A percentile compares a stretch with the other conserved stretches of the same genome.
Conservation (phyloP, 1,140 invertebrate genomes). For the Polyergus mexicanus region DNA sequence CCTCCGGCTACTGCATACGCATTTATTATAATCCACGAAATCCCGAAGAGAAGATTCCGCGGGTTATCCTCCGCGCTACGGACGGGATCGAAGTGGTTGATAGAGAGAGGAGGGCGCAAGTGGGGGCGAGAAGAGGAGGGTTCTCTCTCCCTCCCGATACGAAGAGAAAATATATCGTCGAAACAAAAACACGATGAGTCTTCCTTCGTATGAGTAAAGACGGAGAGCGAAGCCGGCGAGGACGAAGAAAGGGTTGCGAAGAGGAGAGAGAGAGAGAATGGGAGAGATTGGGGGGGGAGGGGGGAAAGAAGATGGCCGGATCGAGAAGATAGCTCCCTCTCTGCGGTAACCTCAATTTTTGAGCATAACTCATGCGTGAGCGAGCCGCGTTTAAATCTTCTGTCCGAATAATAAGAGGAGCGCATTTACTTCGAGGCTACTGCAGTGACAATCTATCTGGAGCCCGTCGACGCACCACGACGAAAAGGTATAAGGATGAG, state of each 20-base stretch:
- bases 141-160: slow-evolving; percentile 72
- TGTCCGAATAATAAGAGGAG: slow-evolving; percentile 82
- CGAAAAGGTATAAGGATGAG: slow-evolving; percentile 32
- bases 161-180: slow-evolving; percentile 81
- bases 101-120: slow-evolving; percentile 48
- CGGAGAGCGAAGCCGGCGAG: slow-evolving; percentile 37
- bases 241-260: slow-evolving; percentile 32
- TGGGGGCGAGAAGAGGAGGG: slow-evolving; percentile 34
- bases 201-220: slow-evolving; percentile 64
- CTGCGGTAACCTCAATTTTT: slow-evolving; percentile 81
- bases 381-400: slow-evolving; percentile 80
- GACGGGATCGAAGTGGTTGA: slow-evolving; percentile 33
- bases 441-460: slow-evolving; percentile 80
- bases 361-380: slow-evolving; percentile 81
- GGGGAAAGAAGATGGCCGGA: slow-evolving; percentile 32
- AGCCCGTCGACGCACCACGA: slow-evolving; percentile 65
- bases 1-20: slow-evolving; percentile 81
- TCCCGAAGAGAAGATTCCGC: slow-evolving; percentile 76
- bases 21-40: slow-evolving; percentile 82
- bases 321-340: slow-evolving; percentile 62
- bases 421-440: slow-evolving; percentile 81
- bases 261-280: slow-evolving; percentile 28
- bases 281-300: slow-evolving; percentile 37
- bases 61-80: slow-evolving; percentile 43
- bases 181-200: slow-evolving; percentile 78